These are phyloP conservation scores for Lasiurus borealis DNA, from an alignment of 2,113 vertebrate species.

Conservation along the genomic window DNA sequence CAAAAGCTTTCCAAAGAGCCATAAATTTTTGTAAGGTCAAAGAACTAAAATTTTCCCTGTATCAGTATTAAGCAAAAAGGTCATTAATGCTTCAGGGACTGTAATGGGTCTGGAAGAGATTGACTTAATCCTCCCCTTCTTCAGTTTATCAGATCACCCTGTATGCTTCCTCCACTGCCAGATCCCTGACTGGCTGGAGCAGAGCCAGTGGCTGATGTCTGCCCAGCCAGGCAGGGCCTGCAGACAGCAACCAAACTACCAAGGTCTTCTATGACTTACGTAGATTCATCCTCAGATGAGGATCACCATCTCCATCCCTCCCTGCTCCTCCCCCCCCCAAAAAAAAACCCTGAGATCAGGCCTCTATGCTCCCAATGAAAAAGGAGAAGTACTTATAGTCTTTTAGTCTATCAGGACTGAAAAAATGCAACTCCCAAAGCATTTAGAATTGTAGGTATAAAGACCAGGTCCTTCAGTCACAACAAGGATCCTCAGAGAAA, in stretches of 20 bases:
- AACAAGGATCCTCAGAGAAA: background rate
- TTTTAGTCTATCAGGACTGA: background rate
- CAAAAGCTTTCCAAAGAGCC: constrained; percentile 64
- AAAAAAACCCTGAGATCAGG: background rate
- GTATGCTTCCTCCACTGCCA: background rate
- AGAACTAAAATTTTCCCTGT: constrained; percentile 57
- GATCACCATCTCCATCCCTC: background rate
- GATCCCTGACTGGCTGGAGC: background rate
- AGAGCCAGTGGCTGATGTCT: background rate
- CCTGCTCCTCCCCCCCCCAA: too few species aligned
- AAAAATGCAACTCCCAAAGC: background rate
- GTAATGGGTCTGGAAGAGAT: background rate
- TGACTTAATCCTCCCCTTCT: background rate
- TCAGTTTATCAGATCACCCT: background rate
- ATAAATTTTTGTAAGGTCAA: constrained; percentile 51
- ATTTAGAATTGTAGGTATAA: background rate
- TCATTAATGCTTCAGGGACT: constrained; percentile 51
- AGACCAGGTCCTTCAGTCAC: background rate
- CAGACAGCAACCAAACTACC: background rate
- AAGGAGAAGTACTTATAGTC: background rate
- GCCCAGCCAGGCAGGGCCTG: background rate
- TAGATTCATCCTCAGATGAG: background rate
- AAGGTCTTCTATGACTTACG: background rate
- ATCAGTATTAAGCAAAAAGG: constrained; percentile 58
- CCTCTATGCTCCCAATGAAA: background rate